These are phyloP conservation scores for Folsomia candida DNA, from an alignment of 2,888 invertebrate genomes.

Conservation along the genomic window DNA sequence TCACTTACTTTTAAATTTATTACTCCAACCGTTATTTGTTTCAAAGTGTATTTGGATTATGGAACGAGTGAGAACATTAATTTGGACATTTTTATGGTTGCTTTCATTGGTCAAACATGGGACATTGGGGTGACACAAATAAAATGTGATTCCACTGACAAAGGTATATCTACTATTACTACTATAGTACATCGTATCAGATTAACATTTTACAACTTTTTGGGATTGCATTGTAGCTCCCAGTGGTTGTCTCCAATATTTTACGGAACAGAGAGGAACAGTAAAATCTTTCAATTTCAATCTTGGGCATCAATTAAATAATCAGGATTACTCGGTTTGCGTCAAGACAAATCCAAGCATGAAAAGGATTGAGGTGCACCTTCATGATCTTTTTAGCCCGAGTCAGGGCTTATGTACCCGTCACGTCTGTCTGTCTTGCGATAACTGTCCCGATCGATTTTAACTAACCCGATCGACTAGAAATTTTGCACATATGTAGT, in stretches of 20 bases:
- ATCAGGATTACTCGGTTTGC: constrained; percentile 46
- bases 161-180: constrained; percentile 22
- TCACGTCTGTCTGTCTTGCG: no score
- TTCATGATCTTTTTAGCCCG: no score
- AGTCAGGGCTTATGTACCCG: no score
- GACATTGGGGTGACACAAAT: constrained; percentile 45
- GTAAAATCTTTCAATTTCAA: constrained; percentile 45
- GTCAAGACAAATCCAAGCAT: constrained; percentile 37
- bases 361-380: constrained; percentile 41
- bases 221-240: constrained; percentile 34
- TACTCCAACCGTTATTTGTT: no score
- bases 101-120: constrained; percentile 32
- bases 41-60: constrained; percentile 48
- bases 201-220: neutral
- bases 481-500: no score
- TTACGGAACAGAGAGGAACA: constrained; percentile 37
- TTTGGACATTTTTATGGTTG: constrained; percentile 31
- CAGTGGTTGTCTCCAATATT: constrained; percentile 46
- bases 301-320: constrained; percentile 42
- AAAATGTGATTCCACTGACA: constrained; percentile 41
- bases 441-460: no score
- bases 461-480: no score
- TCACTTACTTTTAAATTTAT: neutral
- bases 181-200: neutral
- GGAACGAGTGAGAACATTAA: constrained; percentile 39